A percentile compares a stretch with the other conserved stretches of the same genome.
These are phyloP conservation scores for Caenorhabditis sp. DNA, from an alignment of 2,888 invertebrate species.

Conservation along the genomic window DNA sequence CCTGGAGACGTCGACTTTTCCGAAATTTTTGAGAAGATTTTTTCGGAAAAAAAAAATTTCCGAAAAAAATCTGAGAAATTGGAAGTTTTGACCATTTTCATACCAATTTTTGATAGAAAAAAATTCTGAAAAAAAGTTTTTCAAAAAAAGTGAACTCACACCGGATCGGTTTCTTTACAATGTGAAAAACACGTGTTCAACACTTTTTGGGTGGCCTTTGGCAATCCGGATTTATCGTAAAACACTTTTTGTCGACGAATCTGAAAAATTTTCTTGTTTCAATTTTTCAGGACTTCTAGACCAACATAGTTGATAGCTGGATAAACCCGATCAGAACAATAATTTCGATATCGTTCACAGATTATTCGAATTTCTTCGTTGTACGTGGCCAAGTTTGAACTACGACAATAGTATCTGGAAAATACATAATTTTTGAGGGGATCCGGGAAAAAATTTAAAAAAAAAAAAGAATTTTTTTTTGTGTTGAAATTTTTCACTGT, in stretches of 20 bases:
- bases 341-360: conserved; percentile 60
- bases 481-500: no score
- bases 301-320: conserved; percentile 61
- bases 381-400: conserved; percentile 62
- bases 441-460: not conserved
- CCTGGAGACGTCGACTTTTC: no score
- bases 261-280: conserved; percentile 32
- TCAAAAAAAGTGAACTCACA: conserved; percentile 19
- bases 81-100: no score
- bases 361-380: conserved; percentile 66
- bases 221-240: conserved; percentile 58
- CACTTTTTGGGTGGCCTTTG: conserved; percentile 43
- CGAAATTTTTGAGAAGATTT: no score
- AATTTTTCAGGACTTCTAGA: not conserved
- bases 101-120: no score
- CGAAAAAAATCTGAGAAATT: no score
- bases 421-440: no score
- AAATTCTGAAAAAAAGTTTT: no score
- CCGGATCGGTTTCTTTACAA: conserved; percentile 57
- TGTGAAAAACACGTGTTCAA: conserved; percentile 54
- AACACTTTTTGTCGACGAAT: conserved; percentile 57
- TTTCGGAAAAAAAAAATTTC: conserved; percentile 7
- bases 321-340: conserved; percentile 61
- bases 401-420: conserved; percentile 59
- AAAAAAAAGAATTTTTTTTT: conserved; percentile 1